Evolutionary conservation across 2,797 vertebrate species (phyloP).

Genomic region (Clangula hyemalis): DNA sequence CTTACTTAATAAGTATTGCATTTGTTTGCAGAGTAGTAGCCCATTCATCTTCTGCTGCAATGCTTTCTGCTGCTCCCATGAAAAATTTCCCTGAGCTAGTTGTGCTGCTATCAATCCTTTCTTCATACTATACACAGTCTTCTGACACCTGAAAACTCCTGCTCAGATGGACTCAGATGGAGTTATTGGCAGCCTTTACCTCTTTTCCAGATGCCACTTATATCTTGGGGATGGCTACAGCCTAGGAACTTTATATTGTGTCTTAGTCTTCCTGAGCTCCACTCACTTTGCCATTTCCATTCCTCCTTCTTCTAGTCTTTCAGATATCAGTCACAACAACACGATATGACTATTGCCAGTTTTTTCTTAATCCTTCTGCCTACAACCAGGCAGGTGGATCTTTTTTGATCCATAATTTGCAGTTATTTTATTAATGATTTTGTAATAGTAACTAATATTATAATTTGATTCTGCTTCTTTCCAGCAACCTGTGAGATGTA

Average conservation of each 20-base stretch:
- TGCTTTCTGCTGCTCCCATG: neutral
- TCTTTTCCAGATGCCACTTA: neutral
- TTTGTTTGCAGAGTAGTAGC: neutral
- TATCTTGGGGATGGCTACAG: neutral
- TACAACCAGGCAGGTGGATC: neutral
- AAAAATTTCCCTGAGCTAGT: neutral
- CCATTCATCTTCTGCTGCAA: neutral
- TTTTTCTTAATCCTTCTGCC: neutral
- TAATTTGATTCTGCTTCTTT: neutral
- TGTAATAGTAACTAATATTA: no score
- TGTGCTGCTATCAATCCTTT: neutral
- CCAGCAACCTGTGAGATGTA: neutral
- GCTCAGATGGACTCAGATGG: neutral
- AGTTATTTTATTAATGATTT: neutral
- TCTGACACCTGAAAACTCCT: accelerated
- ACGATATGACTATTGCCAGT: neutral
- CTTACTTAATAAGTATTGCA: neutral
- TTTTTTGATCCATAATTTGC: neutral
- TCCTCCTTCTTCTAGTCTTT: neutral
- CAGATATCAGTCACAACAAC: neutral
- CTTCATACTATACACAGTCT: neutral
- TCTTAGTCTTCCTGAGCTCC: neutral
- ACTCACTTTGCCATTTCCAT: accelerated
- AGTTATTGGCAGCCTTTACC: neutral
- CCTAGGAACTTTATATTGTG: neutral